Conservation (phyloP, 2,113 vertebrate species). For the Podiceps cristatus region DNA sequence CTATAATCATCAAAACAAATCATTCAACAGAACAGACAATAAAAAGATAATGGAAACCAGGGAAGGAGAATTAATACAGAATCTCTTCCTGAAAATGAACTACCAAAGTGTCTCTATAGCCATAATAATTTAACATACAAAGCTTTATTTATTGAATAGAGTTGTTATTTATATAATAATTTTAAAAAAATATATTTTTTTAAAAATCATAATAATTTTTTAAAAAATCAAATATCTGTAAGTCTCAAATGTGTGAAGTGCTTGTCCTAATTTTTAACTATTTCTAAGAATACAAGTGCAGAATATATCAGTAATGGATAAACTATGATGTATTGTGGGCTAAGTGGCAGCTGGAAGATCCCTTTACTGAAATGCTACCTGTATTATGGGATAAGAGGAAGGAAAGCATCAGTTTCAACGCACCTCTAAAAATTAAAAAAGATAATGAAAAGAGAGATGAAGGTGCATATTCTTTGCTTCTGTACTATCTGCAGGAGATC, state of each 20-base stretch:
- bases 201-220: too few relatives aligned
- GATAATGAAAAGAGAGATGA: neutral
- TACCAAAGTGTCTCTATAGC: neutral
- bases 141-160: neutral
- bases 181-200: too few relatives aligned
- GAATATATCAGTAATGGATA: neutral
- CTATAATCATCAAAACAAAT: slow-evolving; percentile 67
- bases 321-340: neutral
- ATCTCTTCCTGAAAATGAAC: neutral
- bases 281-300: neutral
- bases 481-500: neutral
- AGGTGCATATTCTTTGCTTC: neutral
- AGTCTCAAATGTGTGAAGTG: neutral
- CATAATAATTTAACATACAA: neutral
- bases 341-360: neutral
- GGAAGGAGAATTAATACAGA: neutral
- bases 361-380: neutral
- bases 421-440: neutral
- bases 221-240: neutral
- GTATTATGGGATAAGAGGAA: neutral
- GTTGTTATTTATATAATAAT: neutral
- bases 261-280: neutral
- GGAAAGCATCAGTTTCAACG: neutral
- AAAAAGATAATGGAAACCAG: slow-evolving; percentile 9
- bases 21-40: slow-evolving; percentile 10